phyloP scores from a whole-genome alignment of 2,888 invertebrate species.

The Aethes cnicana region DNA sequence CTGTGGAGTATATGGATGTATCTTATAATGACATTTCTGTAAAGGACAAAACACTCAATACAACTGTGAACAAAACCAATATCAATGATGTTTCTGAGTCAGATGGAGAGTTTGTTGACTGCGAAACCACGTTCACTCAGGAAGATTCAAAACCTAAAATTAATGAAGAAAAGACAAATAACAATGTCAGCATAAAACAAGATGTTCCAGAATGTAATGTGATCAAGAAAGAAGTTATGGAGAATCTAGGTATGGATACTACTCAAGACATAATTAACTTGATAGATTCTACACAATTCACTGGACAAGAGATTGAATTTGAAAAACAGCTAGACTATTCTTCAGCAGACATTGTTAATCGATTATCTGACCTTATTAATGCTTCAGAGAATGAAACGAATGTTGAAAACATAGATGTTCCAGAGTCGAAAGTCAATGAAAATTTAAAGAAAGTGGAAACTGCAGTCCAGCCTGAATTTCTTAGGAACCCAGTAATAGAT shows the following conservation, averaged over 20 bases:
- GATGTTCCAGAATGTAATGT: background rate
- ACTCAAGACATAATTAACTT: constrained; percentile 23
- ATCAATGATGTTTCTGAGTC: constrained; percentile 49
- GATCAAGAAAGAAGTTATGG: background rate
- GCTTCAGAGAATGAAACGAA: constrained; percentile 9
- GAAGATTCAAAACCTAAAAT: constrained; percentile 42
- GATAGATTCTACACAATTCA: constrained; percentile 11
- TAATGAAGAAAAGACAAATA: constrained; percentile 25
- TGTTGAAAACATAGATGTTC: background rate
- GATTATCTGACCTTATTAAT: constrained; percentile 26
- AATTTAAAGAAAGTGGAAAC: background rate
- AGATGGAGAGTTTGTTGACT: constrained; percentile 71
- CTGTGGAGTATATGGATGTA: constrained; percentile 68
- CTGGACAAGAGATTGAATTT: background rate
- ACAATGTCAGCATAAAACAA: constrained; percentile 14
- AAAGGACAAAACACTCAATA: constrained; percentile 44
- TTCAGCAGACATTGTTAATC: constrained; percentile 26
- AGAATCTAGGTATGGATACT: constrained; percentile 1
- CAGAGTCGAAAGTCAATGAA: background rate
- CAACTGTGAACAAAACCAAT: constrained; percentile 35
- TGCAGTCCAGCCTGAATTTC: background rate
- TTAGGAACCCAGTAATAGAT: constrained; percentile 2
- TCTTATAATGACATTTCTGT: constrained; percentile 57
- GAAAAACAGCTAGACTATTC: constrained; percentile 13
- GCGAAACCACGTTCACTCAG: constrained; percentile 69